Conservation (phyloP, 2,888 invertebrate genomes). For the Lobophora halterata region DNA sequence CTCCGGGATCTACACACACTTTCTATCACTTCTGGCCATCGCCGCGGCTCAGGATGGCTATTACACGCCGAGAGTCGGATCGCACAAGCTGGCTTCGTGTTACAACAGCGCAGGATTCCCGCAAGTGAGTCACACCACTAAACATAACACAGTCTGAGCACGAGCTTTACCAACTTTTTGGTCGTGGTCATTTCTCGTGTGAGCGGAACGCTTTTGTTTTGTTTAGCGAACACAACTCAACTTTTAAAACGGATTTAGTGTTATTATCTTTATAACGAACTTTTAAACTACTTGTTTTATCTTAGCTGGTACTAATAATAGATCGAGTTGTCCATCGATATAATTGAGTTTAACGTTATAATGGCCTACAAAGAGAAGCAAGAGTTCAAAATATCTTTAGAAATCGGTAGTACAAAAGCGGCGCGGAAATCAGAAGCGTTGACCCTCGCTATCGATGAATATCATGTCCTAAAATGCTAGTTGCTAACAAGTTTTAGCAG, state of each 20-base stretch:
- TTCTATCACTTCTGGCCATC: slow-evolving; percentile 50
- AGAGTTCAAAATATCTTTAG: no score
- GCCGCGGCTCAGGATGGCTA: slow-evolving; percentile 59
- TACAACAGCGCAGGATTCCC: slow-evolving; percentile 64
- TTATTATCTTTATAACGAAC: background rate
- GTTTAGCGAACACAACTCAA: slow-evolving; percentile 26
- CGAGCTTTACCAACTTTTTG: slow-evolving; percentile 42
- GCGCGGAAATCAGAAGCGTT: slow-evolving; percentile 20
- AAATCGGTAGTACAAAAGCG: slow-evolving; percentile 11
- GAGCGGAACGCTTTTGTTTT: slow-evolving; percentile 43
- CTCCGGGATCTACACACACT: slow-evolving; percentile 46
- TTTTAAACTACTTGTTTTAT: background rate
- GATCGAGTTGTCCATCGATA: no score
- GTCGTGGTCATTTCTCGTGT: slow-evolving; percentile 46
- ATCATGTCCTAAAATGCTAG: slow-evolving; percentile 28
- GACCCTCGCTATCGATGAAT: slow-evolving; percentile 19
- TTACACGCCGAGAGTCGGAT: slow-evolving; percentile 58
- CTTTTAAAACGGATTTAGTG: no score
- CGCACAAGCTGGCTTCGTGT: slow-evolving; percentile 65
- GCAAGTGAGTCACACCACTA: slow-evolving; percentile 72
- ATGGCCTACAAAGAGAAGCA: no score
- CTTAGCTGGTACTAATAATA: background rate
- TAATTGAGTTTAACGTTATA: no score
- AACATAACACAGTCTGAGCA: slow-evolving; percentile 17
- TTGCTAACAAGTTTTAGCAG: slow-evolving; percentile 44